Evolutionary conservation across 1,140 invertebrate species (phyloP), one percentile per base, ranked within the genome.

Genomic region (Pseudomyrmex gracilis): DNA sequence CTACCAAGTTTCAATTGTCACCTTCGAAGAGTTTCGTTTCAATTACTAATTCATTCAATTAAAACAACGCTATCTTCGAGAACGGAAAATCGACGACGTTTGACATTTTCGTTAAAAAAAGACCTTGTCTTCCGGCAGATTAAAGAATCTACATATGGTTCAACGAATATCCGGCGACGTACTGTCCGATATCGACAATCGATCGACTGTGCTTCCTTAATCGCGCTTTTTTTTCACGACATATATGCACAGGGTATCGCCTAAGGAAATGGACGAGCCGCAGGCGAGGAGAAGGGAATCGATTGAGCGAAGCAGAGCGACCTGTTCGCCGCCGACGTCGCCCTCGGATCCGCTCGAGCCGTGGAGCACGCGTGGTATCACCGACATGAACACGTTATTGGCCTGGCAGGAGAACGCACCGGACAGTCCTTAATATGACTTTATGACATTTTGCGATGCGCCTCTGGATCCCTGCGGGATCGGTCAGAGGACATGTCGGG

Each of bases 381-480:
- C 95, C 73, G 96, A 96, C 92, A 97, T 97, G 94, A 97, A 97
- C 92, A 95, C 96, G 84, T 96, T 97, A 90, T 94, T 97, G 73
- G 95, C 96, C 60, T 96, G 96, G 96, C 89, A 92, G 83, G 93
- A 94, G 90, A 91, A 92, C 86, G 86, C 86, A 70, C 90, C 85
- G 82, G 93, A 94, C 82, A 94, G 93, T 89, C 93, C 93, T 87
- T 94, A 89, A 88, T 83, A 84, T 76, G 47, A 83, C 84, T 88
- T 88, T 88, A 88, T 64, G 78, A 83, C 73, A 87, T 87, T 76
- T 71, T 53, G 80, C 71, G 61, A 71, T 61, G 49, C 34, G 34
- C n/a, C 43, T 34, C 24, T n/a, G n/a, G 22, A 24, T 34, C 12
- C 43, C 4, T 13, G 15, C 47, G 34, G 34, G 34, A 70, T 53